Percentiles rank a stretch among this genome's conserved stretches.
These are phyloP conservation scores for Marcusenius ussheri DNA, from an alignment of 2,113 vertebrate genomes.

Conservation along the genomic window DNA sequence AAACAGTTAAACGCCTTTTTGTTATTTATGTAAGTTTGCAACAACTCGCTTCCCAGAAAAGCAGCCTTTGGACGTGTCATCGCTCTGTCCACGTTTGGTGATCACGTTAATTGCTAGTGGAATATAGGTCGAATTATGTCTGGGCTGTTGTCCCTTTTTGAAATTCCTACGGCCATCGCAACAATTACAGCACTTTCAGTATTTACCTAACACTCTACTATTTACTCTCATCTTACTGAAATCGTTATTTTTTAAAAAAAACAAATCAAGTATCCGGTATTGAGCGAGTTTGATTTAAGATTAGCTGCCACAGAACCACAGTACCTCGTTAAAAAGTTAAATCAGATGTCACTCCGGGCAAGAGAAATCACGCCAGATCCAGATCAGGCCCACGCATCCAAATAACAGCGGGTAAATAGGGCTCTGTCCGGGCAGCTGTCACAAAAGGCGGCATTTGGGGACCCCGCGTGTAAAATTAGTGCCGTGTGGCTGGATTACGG, in stretches of 20 bases:
- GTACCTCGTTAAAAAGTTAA: not conserved
- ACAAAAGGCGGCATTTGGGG: not conserved
- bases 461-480: not conserved
- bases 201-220: not conserved
- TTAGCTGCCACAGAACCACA: not conserved
- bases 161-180: not conserved
- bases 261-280: not conserved
- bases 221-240: not conserved
- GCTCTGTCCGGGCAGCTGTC: not conserved
- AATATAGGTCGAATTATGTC: slow-evolving; percentile 59
- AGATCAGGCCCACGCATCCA: not conserved
- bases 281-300: not conserved
- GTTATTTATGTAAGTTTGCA: not conserved
- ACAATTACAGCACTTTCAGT: not conserved
- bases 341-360: not conserved
- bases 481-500: not conserved
- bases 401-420: not conserved
- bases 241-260: not conserved
- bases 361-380: not conserved
- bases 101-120: slow-evolving; percentile 42
- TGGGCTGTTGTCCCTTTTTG: not conserved
- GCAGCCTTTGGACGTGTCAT: not conserved
- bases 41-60: not conserved
- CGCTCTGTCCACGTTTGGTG: not conserved
- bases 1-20: not conserved